Evolutionary conservation across 2,797 vertebrate species (phyloP), one percentile per base, ranked within the genome.

Genomic region (Leucoraja ocellata): DNA sequence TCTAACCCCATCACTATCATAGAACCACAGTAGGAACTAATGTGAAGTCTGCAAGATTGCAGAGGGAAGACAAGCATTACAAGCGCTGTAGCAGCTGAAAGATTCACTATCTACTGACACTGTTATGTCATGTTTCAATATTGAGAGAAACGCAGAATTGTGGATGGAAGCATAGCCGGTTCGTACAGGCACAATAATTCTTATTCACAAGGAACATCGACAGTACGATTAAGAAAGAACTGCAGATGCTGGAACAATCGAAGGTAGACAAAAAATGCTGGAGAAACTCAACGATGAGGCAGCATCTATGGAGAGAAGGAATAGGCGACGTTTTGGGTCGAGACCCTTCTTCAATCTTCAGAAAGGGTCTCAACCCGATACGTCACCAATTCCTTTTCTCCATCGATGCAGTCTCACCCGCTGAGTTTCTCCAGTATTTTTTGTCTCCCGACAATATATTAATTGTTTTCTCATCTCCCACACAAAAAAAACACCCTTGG

Each of bases 51-150:
- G 84, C n/a, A 88, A 68, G 68, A 68, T 36, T 88, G 61, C 84
- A 68, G 7, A 32, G 84, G 84, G 84, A 68, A 68, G 84, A 88
- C 84, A 88, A 88, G 84, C 84, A 88, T 88, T n/a, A 88, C 84
- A 88, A 36, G 16, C n/a, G 16, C 68, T 68, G 32, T 36, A 68
- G 84, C n/a, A 88, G 61, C 32, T 32, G 61, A 88, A 68, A 68
- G 84, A 68, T 88, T 68, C 84, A 88, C n/a, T 68, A 68, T 36
- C 84, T 68, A 88, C 14, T 88, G 84, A 18, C 18, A 6, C 63
- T 63, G 58, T 63, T 16, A n/a, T 86, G 83, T 88, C 84, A 36
- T 21, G 32, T 32, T 88, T 36, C 63, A 88, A 88, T 36, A 18
- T 18, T 68, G 84, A 88, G 84, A 65, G 32, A 65, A 65, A 65